A percentile compares a stretch with the other conserved stretches of the same genome.
phyloP scores from a whole-genome alignment of 2,888 invertebrate species.

The Hecatera dysodea region DNA sequence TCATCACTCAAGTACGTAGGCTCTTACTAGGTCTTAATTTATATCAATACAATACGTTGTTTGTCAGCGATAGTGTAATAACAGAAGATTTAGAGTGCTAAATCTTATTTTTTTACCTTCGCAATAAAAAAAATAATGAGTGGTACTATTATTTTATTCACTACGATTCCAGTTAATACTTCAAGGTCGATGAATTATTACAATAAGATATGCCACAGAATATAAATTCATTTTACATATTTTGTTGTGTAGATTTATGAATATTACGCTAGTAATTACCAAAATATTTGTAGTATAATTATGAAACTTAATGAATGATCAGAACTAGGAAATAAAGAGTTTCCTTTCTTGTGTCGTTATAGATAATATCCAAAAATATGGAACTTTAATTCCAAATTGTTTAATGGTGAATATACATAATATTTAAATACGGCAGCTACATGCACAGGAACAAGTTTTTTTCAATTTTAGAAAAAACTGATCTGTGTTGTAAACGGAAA shows the following conservation, averaged over 20 bases:
- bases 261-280: not conserved
- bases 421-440: too few species aligned
- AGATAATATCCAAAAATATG: too few species aligned
- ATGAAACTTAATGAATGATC: not conserved
- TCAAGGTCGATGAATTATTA: slow-evolving; percentile 25
- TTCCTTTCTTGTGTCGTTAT: not conserved
- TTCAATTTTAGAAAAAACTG: too few species aligned
- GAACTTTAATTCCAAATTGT: too few species aligned
- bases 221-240: not conserved
- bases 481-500: too few species aligned
- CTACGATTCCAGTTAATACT: not conserved
- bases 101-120: too few species aligned
- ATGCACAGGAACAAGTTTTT: too few species aligned
- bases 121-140: slow-evolving; percentile 28
- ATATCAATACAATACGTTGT: slow-evolving; percentile 7
- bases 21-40: not conserved
- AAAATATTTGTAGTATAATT: not conserved
- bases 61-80: too few species aligned
- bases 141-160: slow-evolving; percentile 23
- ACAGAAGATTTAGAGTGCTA: too few species aligned
- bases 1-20: too few species aligned
- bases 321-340: not conserved
- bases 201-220: not conserved
- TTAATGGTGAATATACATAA: too few species aligned
- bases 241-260: not conserved